Conservation (phyloP, 2,797 vertebrate genomes). For the Heliangelus exortis region DNA sequence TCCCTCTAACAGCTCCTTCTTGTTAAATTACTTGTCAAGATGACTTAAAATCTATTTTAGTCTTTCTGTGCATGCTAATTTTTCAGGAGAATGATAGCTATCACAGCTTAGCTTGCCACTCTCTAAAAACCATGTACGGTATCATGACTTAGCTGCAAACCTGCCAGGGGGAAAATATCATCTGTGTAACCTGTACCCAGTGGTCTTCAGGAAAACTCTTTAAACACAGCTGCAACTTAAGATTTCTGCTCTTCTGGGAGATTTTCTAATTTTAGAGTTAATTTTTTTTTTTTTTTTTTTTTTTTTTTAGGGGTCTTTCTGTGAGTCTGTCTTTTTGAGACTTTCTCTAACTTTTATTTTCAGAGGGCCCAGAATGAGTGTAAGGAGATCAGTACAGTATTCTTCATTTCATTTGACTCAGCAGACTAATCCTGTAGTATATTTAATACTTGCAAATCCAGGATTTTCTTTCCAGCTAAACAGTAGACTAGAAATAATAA, state of each 20-base stretch:
- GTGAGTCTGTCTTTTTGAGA: background rate
- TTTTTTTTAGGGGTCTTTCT: background rate
- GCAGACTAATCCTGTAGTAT: background rate
- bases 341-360: background rate
- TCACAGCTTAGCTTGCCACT: background rate
- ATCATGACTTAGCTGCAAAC: background rate
- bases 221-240: background rate
- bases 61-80: background rate
- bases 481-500: background rate
- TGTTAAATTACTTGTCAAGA: background rate
- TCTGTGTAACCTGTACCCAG: background rate
- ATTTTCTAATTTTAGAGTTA: background rate
- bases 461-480: background rate
- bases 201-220: background rate
- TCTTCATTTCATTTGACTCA: background rate
- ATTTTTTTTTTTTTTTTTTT: background rate
- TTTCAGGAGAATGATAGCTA: background rate
- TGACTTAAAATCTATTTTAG: background rate
- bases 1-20: background rate
- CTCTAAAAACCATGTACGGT: background rate
- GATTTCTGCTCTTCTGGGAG: background rate
- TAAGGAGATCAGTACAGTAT: background rate
- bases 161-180: background rate
- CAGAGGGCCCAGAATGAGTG: background rate
- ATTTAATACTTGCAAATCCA: constrained; percentile 12